Percentiles rank a stretch among this genome's conserved stretches.
Conservation (phyloP, 2,113 vertebrate genomes). For the Eurypyga helias region DNA sequence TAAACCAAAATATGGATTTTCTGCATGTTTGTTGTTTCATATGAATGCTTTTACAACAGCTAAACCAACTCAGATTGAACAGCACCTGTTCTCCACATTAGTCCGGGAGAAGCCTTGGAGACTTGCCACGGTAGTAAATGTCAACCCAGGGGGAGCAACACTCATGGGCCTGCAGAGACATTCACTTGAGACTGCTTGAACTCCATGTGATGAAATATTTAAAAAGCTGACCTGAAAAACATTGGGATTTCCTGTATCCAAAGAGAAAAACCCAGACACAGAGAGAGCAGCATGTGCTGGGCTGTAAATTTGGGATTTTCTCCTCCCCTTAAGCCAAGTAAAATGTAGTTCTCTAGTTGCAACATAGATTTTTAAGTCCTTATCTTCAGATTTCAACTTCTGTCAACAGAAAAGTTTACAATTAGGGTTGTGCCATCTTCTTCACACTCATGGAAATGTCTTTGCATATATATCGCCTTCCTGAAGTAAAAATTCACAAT, state of each 20-base stretch:
- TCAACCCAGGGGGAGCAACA: neutral
- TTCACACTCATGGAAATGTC: neutral
- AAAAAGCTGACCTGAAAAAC: neutral
- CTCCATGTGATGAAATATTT: neutral
- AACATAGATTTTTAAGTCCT: neutral
- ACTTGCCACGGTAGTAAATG: neutral
- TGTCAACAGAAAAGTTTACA: neutral
- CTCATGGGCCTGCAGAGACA: neutral
- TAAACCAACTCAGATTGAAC: neutral
- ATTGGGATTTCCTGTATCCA: neutral
- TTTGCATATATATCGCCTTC: neutral
- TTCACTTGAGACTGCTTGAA: neutral
- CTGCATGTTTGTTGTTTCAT: neutral
- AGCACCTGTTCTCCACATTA: neutral
- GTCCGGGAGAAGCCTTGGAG: neutral
- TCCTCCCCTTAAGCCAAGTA: neutral
- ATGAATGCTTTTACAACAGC: neutral
- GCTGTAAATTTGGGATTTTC: neutral
- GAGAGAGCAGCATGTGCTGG: neutral
- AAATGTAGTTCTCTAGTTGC: neutral
- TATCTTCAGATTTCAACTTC: neutral
- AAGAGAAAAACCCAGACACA: neutral
- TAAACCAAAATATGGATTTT: neutral
- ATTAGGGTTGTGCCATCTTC: fast-evolving
- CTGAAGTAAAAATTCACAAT: neutral